These are phyloP conservation scores for Hyles euphorbiae DNA, from an alignment of 1,140 invertebrate species.

Conservation along the genomic window DNA sequence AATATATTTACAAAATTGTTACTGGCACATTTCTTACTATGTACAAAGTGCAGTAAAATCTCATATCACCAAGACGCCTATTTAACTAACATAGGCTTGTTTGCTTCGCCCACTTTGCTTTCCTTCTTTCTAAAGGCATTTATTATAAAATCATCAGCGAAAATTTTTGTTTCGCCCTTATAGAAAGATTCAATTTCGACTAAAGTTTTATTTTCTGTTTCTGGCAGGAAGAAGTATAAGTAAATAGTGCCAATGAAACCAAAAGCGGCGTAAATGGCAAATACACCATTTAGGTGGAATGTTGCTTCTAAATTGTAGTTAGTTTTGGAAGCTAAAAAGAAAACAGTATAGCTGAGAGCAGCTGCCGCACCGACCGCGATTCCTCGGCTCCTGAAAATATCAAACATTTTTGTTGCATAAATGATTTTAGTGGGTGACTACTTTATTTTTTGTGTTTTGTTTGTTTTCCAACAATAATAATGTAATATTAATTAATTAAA, in stretches of 20 bases:
- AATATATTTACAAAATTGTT: no score
- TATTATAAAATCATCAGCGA: constrained; percentile 60
- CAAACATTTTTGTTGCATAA: constrained; percentile 3
- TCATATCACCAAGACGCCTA: constrained; percentile 5
- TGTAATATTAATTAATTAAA: no score
- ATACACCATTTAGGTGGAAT: constrained; percentile 76
- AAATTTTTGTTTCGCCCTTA: constrained; percentile 55
- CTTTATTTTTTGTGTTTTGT: no score
- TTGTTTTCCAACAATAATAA: no score
- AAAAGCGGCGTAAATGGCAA: constrained; percentile 77
- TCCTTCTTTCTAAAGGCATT: constrained; percentile 55
- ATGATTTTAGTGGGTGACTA: no score
- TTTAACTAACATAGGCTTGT: constrained; percentile 57
- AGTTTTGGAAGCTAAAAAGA: constrained; percentile 79
- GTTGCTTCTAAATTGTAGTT: constrained; percentile 75
- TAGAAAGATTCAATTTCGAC: constrained; percentile 81
- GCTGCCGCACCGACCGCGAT: constrained; percentile 77
- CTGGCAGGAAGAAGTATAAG: constrained; percentile 82
- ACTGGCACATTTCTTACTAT: no score
- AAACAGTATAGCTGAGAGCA: constrained; percentile 76
- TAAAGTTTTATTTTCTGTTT: constrained; percentile 85
- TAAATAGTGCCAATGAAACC: constrained; percentile 77
- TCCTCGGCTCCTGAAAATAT: constrained; percentile 70
- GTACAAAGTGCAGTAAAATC: no score
- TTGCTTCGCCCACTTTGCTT: constrained; percentile 24